Conservation (phyloP, 2,797 vertebrate genomes). For the Melanotaenia trifasciata region DNA sequence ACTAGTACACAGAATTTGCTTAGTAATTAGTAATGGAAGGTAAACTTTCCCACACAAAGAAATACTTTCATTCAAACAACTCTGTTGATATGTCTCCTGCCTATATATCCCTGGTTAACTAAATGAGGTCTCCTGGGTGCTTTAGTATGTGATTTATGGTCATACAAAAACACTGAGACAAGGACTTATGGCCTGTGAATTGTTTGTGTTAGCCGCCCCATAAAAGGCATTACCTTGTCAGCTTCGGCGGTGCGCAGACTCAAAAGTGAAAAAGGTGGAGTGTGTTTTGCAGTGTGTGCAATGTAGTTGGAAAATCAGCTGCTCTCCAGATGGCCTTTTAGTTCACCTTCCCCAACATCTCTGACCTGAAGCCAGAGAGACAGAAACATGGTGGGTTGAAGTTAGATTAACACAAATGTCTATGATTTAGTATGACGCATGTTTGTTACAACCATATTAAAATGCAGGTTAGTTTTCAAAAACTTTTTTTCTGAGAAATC, state of each 20-base stretch:
- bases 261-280: slow-evolving; percentile 47
- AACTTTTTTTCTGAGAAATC: neutral
- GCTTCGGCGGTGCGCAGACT: slow-evolving; percentile 44
- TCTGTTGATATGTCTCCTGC: slow-evolving; percentile 30
- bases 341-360: slow-evolving; percentile 37
- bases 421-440: neutral
- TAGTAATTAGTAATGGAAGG: slow-evolving; percentile 2
- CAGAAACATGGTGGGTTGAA: slow-evolving; percentile 37
- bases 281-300: slow-evolving; percentile 60
- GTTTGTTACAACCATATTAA: neutral
- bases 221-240: slow-evolving; percentile 82
- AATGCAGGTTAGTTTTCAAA: neutral
- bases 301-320: slow-evolving; percentile 83
- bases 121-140: slow-evolving; percentile 76
- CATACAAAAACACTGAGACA: slow-evolving; percentile 85
- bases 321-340: slow-evolving; percentile 88
- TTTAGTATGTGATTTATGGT: slow-evolving; percentile 85
- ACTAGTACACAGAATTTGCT: neutral
- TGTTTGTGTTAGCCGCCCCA: slow-evolving; percentile 85
- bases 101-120: slow-evolving; percentile 65
- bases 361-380: slow-evolving; percentile 43
- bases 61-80: slow-evolving; percentile 36
- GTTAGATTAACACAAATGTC: neutral
- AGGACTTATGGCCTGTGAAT: slow-evolving; percentile 87
- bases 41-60: slow-evolving; percentile 32